Conservation (phyloP, 2,797 vertebrate genomes). For the Hafferia zeledoni region DNA sequence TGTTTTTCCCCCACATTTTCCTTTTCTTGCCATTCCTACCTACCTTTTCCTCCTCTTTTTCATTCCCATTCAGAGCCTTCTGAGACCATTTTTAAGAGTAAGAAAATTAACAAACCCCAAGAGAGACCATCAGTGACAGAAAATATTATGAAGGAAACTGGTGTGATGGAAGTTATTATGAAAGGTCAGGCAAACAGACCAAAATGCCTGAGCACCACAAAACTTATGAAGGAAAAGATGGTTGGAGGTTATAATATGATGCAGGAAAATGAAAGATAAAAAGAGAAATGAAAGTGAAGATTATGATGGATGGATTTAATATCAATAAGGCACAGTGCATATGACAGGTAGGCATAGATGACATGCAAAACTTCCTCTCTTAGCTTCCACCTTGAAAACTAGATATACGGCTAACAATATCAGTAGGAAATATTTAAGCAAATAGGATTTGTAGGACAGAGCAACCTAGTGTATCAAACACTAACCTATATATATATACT, state of each 20-base stretch:
- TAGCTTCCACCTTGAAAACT: background rate
- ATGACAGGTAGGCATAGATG: background rate
- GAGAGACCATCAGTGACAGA: background rate
- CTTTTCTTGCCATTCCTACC: accelerated
- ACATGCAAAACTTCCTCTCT: background rate
- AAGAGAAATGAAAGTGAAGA: background rate
- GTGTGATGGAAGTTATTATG: background rate
- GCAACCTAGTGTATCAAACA: background rate
- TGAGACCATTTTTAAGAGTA: background rate
- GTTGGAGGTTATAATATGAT: background rate
- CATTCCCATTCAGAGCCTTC: background rate
- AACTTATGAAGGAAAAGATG: background rate
- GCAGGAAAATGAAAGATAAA: background rate
- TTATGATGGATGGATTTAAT: background rate
- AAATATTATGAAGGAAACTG: background rate
- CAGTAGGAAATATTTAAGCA: background rate
- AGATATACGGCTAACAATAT: background rate
- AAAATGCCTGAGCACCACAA: background rate
- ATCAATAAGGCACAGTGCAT: background rate
- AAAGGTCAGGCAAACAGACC: background rate
- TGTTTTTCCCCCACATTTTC: background rate
- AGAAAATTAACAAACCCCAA: background rate
- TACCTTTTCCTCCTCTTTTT: background rate
- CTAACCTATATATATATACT: background rate
- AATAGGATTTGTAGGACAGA: background rate